Conservation (phyloP, 2,113 vertebrate genomes). For the Rhagologus leucostigma region DNA sequence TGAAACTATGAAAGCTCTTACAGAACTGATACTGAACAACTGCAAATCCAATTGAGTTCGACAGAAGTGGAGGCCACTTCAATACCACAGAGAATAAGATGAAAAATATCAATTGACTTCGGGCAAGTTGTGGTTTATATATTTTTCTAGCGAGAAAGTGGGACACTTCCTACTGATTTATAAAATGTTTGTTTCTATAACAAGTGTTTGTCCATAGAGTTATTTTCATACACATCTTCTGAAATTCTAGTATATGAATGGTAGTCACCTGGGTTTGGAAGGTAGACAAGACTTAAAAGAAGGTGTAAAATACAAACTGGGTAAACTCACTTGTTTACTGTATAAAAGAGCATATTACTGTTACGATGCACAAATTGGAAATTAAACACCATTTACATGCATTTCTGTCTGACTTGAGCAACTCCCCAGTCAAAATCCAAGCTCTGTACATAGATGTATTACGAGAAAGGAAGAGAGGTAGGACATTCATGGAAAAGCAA, state of each 20-base stretch:
- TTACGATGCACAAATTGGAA: neutral
- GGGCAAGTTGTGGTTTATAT: fast-evolving
- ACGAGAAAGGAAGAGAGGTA: neutral
- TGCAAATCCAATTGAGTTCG: neutral
- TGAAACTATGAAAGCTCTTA: neutral
- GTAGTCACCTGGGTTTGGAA: neutral
- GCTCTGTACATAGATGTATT: neutral
- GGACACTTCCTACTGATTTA: neutral
- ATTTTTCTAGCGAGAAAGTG: neutral
- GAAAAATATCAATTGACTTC: neutral
- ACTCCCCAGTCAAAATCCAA: neutral
- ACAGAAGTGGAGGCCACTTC: neutral
- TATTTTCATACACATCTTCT: neutral
- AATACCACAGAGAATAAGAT: neutral
- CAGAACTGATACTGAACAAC: neutral
- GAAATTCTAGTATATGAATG: neutral
- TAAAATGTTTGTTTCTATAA: neutral
- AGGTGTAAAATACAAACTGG: neutral
- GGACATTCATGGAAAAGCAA: neutral
- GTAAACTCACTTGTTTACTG: neutral
- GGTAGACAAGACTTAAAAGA: neutral
- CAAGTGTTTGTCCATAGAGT: neutral
- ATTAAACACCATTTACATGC: neutral
- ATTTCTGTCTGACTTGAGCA: neutral
- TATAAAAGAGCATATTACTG: neutral